phyloP scores from a whole-genome alignment of 2,113 vertebrate genomes.

The zebrafish (Danio rerio) region GRCz12tu NC_133179.1:7055501-7056000 shows the following conservation, averaged over 20 bases:
- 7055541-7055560: neutral
- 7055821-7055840: neutral
- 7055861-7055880: neutral
- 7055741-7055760: neutral
- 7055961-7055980: neutral
- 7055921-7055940: neutral
- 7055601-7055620: neutral
- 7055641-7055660: conserved; percentile 25
- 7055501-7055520: no score
- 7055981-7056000: conserved; percentile 5
- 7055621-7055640: neutral
- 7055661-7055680: conserved; percentile 55
- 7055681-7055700: conserved; percentile 30
- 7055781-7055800: neutral
- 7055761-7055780: conserved; percentile 11
- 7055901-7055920: neutral
- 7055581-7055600: neutral
- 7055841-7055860: neutral
- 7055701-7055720: neutral
- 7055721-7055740: neutral
- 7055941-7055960: neutral
- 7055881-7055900: neutral
- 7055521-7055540: neutral
- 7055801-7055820: neutral
- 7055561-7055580: neutral